These are phyloP conservation scores for Capitulum mitella DNA, from an alignment of 2,888 invertebrate genomes.

Conservation along the genomic window DNA sequence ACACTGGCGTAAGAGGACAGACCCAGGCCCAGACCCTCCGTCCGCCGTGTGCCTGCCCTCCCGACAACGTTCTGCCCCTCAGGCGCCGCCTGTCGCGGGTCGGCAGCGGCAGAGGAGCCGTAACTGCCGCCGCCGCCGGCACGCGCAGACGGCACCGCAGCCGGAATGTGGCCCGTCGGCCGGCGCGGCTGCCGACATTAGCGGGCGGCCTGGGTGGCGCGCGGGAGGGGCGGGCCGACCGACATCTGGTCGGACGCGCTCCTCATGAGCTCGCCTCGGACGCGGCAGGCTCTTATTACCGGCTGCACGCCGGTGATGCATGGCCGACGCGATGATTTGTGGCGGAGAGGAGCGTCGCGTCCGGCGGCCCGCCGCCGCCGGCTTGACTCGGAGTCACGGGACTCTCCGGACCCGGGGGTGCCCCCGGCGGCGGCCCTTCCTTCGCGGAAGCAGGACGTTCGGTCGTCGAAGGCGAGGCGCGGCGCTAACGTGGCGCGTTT, in stretches of 20 bases:
- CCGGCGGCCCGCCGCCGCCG: too few relatives aligned
- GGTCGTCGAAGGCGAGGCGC: too few relatives aligned
- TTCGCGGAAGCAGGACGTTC: too few relatives aligned
- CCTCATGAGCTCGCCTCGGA: not conserved
- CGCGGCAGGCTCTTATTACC: not conserved
- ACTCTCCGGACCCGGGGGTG: too few relatives aligned
- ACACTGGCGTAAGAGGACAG: too few relatives aligned
- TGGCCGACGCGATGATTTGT: not conserved
- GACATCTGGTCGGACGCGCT: not conserved
- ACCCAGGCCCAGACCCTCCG: too few relatives aligned
- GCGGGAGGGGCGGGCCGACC: not conserved
- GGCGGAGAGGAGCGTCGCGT: not conserved
- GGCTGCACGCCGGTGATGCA: not conserved
- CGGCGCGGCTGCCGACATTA: not conserved
- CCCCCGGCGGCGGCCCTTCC: too few relatives aligned
- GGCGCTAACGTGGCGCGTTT: too few relatives aligned
- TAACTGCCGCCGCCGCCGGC: not conserved
- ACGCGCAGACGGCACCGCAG: not conserved
- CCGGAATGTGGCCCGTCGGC: not conserved
- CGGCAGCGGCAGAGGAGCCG: not conserved
- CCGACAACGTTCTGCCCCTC: too few relatives aligned
- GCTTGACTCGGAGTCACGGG: too few relatives aligned
- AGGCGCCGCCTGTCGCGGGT: too few relatives aligned
- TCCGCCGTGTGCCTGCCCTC: too few relatives aligned
- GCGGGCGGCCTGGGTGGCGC: conserved; percentile 7